Evolutionary conservation across 2,113 vertebrate genomes (phyloP), one percentile per base, ranked within the genome.

Genomic region (Aleadryas rufinucha): DNA sequence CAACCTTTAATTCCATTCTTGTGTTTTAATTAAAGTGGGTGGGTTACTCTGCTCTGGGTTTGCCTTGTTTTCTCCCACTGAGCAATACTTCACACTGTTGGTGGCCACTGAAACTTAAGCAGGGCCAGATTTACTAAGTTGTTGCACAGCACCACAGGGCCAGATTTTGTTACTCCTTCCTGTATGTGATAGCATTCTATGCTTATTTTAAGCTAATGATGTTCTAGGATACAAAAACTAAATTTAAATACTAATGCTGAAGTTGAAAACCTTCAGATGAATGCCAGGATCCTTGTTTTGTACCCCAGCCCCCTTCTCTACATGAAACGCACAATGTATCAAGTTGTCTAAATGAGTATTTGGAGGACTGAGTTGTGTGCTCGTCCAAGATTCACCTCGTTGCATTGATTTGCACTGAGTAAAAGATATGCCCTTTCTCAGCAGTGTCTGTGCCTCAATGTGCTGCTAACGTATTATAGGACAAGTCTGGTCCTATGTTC

Each of bases 61-160:
- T 91, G 69, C 61, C 79, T 64, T 72, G 53, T 88, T 94, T 96
- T 94, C 56, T 94, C 30, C 47, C 70, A 41, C 75, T 90, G 92
- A 90, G 91, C 42, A 94, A 86, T 88, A n/a, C 52, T 95, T 90
- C 26, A 53, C 76, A 59, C 87, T 95, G 87, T 74, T 96, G 93
- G 90, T 94, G 90, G 94, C 84, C 95, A 81, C 64, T 81, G 94
- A 92, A 97, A 89, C 37, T 89, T 96, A 89, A 95, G 76, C 63
- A 87, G 52, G 96, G 76, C 23, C 72, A 93, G 92, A 95, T 96
- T 93, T 89, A 85, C 49, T 35, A 33, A 69, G 53, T 30, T 75
- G n/a, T 87, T 95, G 53, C 61, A 60, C n/a, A 76, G 70, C 52
- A 80, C 42, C 54, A 64, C 39, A 82, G 66, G 54, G 42, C 31